phyloP scores from a whole-genome alignment of 2,113 vertebrate genomes.

The Noturus placidus region DNA sequence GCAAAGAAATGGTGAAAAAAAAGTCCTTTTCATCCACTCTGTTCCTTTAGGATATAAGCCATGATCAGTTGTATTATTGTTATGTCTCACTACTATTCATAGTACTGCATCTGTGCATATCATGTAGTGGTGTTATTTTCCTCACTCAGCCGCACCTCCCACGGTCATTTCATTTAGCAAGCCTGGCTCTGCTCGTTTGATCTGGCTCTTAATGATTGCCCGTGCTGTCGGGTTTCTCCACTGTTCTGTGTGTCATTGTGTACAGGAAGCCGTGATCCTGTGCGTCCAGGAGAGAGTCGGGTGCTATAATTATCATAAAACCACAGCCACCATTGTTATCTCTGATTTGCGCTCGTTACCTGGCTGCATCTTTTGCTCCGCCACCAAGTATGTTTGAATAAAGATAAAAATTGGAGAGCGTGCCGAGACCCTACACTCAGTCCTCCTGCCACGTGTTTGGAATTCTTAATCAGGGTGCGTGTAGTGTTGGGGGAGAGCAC shows the following conservation, averaged over 20 bases:
- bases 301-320: conserved; percentile 46
- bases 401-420: conserved; percentile 46
- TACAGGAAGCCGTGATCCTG: conserved; percentile 31
- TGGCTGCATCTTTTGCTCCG: conserved; percentile 36
- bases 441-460: conserved; percentile 20
- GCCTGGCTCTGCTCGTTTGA: conserved; percentile 39
- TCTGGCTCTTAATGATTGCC: conserved; percentile 49
- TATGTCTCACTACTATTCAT: conserved; percentile 31
- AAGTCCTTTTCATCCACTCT: neutral
- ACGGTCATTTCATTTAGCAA: conserved; percentile 44
- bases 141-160: conserved; percentile 30
- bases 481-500: conserved; percentile 27
- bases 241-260: conserved; percentile 31
- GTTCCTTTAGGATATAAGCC: conserved; percentile 21
- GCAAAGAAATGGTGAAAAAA: neutral
- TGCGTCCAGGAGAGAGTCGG: neutral
- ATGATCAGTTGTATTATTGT: conserved; percentile 6
- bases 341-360: conserved; percentile 48
- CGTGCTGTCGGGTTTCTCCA: conserved; percentile 20
- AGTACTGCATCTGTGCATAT: conserved; percentile 39
- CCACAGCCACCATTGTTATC: conserved; percentile 15
- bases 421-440: conserved; percentile 37
- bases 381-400: conserved; percentile 41
- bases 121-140: conserved; percentile 38
- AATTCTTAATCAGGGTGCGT: conserved; percentile 43